phyloP scores from a whole-genome alignment of 2,888 invertebrate species.

The Petrolisthes manimaculis region DNA sequence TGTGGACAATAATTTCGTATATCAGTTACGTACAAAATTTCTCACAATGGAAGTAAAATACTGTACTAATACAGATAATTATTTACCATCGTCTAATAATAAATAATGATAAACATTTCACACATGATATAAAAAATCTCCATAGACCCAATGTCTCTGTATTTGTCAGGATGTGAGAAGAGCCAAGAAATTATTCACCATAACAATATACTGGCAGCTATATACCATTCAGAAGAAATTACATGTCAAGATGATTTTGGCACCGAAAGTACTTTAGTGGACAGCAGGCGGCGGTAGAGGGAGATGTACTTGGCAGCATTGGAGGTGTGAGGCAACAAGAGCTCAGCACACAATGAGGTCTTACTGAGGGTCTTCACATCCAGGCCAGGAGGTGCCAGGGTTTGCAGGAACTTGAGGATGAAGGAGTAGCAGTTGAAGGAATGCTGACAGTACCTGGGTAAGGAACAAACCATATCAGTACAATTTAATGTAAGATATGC shows the following conservation, averaged over 20 bases:
- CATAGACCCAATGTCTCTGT: too few species aligned
- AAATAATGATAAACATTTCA: too few species aligned
- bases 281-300: slow-evolving; percentile 76
- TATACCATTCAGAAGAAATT: too few species aligned
- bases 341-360: slow-evolving; percentile 83
- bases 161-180: too few species aligned
- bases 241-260: not conserved
- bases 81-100: too few species aligned
- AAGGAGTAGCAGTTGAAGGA: slow-evolving; percentile 89
- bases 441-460: slow-evolving; percentile 77
- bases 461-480: not conserved
- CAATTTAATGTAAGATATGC: not conserved
- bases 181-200: too few species aligned
- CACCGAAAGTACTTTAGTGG: not conserved
- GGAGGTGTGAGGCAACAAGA: slow-evolving; percentile 84
- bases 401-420: slow-evolving; percentile 83
- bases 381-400: slow-evolving; percentile 79
- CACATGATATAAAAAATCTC: too few species aligned
- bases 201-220: too few species aligned
- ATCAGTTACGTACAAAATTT: too few species aligned
- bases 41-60: too few species aligned
- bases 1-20: too few species aligned
- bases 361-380: slow-evolving; percentile 78
- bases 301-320: slow-evolving; percentile 88
- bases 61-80: too few species aligned